Conservation (phyloP, 2,888 invertebrate species). For the Sarcophaga subvicina region DNA sequence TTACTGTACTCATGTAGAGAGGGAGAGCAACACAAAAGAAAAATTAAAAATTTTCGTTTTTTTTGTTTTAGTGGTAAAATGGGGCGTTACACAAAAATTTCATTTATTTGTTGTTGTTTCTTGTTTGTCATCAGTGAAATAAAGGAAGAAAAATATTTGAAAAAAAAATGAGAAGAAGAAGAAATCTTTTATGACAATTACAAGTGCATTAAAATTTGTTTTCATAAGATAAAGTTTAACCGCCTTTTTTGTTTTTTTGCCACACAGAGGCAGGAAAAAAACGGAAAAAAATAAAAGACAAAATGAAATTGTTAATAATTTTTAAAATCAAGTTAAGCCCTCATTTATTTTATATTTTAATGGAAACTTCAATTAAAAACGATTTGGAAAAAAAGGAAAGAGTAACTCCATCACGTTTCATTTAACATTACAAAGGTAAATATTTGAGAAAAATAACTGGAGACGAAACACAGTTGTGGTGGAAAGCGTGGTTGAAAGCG, state of each 20-base stretch:
- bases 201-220: conserved; percentile 66
- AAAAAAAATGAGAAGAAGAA: conserved; percentile 38
- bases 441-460: too few relatives aligned
- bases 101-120: conserved; percentile 39
- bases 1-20: background rate
- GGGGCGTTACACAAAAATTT: conserved; percentile 55
- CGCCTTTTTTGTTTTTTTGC: too few relatives aligned
- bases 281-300: background rate
- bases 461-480: too few relatives aligned
- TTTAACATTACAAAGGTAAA: too few relatives aligned
- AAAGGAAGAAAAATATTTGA: background rate
- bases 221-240: conserved; percentile 38
- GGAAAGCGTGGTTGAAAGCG: too few relatives aligned
- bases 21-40: background rate
- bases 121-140: too few relatives aligned
- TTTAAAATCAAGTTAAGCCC: conserved; percentile 58
- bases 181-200: conserved; percentile 67
- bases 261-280: background rate
- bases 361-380: conserved; percentile 33
- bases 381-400: too few relatives aligned
- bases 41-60: background rate
- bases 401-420: too few relatives aligned
- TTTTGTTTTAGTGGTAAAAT: conserved; percentile 31
- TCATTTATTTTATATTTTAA: conserved; percentile 27
- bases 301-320: conserved; percentile 52